These are phyloP conservation scores for Caretta caretta DNA, from an alignment of 2,113 vertebrate genomes.

Conservation along the genomic window DNA sequence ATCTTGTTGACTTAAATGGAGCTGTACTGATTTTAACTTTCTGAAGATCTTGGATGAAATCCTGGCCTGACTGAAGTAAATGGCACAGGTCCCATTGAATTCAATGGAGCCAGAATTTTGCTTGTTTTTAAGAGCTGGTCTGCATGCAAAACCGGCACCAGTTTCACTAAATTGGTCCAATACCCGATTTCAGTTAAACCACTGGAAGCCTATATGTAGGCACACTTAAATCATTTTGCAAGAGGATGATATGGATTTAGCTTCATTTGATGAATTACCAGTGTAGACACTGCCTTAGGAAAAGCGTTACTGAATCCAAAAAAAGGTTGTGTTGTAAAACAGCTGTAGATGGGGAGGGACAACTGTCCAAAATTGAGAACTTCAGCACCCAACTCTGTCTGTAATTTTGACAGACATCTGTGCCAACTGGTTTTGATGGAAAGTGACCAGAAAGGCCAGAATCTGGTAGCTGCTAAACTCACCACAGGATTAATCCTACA, in stretches of 20 bases:
- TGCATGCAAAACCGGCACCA: background rate
- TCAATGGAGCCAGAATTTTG: accelerated
- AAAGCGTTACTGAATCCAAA: background rate
- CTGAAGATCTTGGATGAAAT: background rate
- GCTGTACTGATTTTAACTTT: background rate
- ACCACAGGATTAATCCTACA: background rate
- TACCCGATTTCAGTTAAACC: background rate
- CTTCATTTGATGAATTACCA: background rate
- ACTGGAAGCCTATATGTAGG: background rate
- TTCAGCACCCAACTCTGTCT: background rate
- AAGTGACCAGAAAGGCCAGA: background rate
- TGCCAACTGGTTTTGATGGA: background rate
- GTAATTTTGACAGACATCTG: background rate
- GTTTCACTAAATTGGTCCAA: too few species aligned
- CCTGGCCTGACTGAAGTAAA: background rate
- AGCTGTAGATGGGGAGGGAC: background rate
- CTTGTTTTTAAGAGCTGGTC: background rate
- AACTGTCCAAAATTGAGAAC: background rate
- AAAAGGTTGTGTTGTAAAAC: background rate
- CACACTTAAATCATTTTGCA: background rate
- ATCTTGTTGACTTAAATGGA: background rate
- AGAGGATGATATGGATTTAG: background rate
- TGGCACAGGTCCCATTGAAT: accelerated
- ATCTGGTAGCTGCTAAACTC: background rate
- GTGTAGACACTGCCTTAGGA: background rate